Evolutionary conservation across 2,797 vertebrate genomes (phyloP).

Genomic region (Saxicola maurus): DNA sequence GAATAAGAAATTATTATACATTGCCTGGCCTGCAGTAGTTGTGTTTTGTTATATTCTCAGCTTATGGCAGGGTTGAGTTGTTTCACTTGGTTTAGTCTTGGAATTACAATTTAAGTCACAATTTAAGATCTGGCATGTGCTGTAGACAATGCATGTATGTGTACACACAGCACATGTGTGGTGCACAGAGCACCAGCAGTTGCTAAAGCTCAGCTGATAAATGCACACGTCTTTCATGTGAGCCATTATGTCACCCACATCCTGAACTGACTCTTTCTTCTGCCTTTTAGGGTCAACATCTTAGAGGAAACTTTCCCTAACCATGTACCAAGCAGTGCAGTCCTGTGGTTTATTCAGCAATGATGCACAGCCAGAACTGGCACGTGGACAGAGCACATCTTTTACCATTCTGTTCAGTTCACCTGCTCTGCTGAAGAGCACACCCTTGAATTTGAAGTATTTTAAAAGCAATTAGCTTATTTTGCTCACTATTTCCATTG

Average conservation of each 20-base stretch:
- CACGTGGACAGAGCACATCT: background rate
- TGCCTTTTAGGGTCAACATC: background rate
- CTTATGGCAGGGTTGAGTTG: background rate
- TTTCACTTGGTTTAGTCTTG: background rate
- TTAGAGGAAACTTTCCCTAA: background rate
- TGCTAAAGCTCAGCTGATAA: background rate
- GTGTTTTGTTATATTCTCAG: background rate
- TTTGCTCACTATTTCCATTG: background rate
- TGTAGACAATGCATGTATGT: background rate
- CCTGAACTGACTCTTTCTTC: background rate
- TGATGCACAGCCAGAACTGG: background rate
- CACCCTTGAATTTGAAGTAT: background rate
- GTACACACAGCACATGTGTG: fast-evolving
- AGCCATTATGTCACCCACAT: background rate
- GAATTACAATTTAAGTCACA: background rate
- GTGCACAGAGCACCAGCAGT: fast-evolving
- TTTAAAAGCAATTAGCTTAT: background rate
- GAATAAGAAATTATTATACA: background rate
- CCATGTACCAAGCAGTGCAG: background rate
- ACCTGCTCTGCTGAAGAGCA: background rate
- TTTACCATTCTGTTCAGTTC: background rate
- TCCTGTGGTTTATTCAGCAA: background rate
- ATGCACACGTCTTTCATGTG: fast-evolving
- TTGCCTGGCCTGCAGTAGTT: background rate
- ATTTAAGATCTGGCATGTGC: no score